Base-by-base conservation (phyloP, 2,797 vertebrate species). In the Gephyroberyx darwinii region DNA sequence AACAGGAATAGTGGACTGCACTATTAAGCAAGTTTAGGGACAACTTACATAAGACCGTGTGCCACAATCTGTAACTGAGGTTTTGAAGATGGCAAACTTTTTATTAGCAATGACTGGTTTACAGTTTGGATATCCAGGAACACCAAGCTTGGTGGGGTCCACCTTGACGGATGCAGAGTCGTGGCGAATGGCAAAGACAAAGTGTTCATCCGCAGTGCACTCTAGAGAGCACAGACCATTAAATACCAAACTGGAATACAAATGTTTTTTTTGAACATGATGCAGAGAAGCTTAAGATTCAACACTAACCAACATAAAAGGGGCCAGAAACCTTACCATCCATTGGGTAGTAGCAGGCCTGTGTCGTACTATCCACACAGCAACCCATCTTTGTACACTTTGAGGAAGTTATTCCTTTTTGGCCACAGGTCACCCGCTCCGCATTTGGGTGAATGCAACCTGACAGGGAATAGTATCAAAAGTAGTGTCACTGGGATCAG, bases 31-130 rank as follows among this genome's bases (percentile, higher is more conserved):
- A 26, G 26, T 26, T 30, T 39, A 2, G 14, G 1, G 3, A n/a
- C 3, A 22, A 92, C 93, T 93, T 74, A 93, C 93, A 22, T 86
- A 93, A 45, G 51, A 37, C 37, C 8, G 89, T 19, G 78, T 16
- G 17, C 92, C 91, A 85, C 93, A 94, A 35, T 91, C 88, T 4
- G 69, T 82, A 7, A 92, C 64, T 43, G 84, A 80, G 60, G 93
- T 92, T 64, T 91, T 93, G 67, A 87, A 94, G 80, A 93, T 74
- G 16, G 91, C 91, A 0, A 90, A 82, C 1, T 78, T 35, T 0
- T 78, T 12, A 19, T 85, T 91, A 17, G 78, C 47, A 60, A 90
- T 48, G 31, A 78, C 75, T 0, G 93, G 91, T 65, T 80, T 87
- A 76, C 93, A 94, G 5, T 48, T 7, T 5, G 66, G 9, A 10